Percentiles rank a stretch among this genome's conserved stretches.
Conservation (phyloP, 2,797 vertebrate species). For the Meda fulgida region DNA sequence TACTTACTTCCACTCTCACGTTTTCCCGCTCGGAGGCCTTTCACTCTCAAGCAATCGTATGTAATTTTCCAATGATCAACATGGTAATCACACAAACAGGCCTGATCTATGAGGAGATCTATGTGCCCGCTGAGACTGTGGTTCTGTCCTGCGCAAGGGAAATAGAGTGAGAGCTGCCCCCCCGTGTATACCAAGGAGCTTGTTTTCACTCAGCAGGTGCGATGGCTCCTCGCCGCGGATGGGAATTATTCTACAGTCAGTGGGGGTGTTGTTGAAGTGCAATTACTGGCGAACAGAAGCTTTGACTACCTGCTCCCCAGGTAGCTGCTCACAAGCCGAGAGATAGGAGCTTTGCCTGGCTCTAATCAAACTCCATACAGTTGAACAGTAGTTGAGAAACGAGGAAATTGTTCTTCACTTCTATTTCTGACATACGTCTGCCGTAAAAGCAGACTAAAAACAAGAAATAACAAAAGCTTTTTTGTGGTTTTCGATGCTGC, state of each 20-base stretch:
- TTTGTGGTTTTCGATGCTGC: constrained; percentile 37
- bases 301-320: constrained; percentile 58
- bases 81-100: constrained; percentile 48
- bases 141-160: not conserved
- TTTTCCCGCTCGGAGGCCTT: constrained; percentile 18
- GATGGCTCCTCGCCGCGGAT: constrained; percentile 32
- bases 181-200: constrained; percentile 45
- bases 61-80: constrained; percentile 49
- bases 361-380: constrained; percentile 57
- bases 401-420: constrained; percentile 43
- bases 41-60: constrained; percentile 30
- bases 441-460: not conserved
- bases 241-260: constrained; percentile 50
- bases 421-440: constrained; percentile 35
- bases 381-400: constrained; percentile 40
- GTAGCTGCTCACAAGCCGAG: constrained; percentile 49
- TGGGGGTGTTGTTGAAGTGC: constrained; percentile 58
- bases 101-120: constrained; percentile 43
- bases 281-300: constrained; percentile 63
- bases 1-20: not conserved
- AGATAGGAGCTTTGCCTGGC: constrained; percentile 43
- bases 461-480: constrained; percentile 41
- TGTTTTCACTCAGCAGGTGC: constrained; percentile 60
- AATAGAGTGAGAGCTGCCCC: constrained; percentile 39
- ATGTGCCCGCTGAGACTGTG: not conserved